Evolutionary conservation across 2,113 vertebrate species (phyloP).

Genomic region (Bubo bubo): DNA sequence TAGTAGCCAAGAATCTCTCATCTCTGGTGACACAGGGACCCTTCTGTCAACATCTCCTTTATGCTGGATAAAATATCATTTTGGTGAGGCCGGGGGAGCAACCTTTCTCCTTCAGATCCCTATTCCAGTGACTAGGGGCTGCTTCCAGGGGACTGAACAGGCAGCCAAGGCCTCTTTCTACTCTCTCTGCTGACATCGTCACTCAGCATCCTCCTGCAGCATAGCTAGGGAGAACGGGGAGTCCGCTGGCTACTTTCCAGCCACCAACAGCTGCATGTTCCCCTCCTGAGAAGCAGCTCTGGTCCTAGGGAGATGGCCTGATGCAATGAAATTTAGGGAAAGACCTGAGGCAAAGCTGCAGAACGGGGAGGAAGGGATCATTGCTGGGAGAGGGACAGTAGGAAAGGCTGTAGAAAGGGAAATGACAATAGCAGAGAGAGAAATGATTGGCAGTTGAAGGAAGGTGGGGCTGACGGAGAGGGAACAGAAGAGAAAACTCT

Average conservation of each 20-base stretch:
- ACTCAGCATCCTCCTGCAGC: constrained; percentile 12
- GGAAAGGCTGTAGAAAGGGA: neutral
- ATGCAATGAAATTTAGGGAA: neutral
- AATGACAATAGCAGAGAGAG: neutral
- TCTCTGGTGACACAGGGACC: neutral
- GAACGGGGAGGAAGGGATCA: neutral
- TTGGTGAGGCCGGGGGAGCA: neutral
- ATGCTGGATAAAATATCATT: neutral
- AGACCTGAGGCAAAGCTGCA: neutral
- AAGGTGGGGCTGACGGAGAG: neutral
- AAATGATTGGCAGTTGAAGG: neutral
- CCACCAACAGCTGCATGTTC: neutral
- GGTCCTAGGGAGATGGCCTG: neutral
- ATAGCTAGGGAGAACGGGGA: neutral
- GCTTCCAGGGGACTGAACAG: neutral
- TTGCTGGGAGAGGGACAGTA: neutral
- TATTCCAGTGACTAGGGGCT: neutral
- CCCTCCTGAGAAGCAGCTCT: neutral
- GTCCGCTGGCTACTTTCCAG: neutral
- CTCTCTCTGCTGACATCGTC: neutral
- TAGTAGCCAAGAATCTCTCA: neutral
- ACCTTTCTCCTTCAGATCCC: neutral
- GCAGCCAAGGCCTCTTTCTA: neutral
- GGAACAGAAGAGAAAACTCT: neutral
- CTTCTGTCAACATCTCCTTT: neutral